Base-by-base conservation (phyloP, 2,888 invertebrate genomes). In the Shargacucullia verbasci region DNA sequence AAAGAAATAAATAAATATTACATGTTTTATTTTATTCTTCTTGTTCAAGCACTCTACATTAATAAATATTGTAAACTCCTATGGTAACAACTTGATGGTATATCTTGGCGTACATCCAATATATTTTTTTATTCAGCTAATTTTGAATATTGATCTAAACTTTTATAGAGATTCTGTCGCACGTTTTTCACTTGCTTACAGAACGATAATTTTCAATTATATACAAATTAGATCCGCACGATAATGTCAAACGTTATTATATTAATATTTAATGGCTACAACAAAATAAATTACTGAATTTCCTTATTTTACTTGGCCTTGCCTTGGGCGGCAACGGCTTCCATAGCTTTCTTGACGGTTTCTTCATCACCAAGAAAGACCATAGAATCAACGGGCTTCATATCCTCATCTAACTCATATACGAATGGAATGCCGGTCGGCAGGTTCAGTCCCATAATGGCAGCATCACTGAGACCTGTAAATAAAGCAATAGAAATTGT, bases 391-490 rank as follows among this genome's bases (percentile, higher is more conserved):
- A 96, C 94, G 0, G 97, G 96, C 70, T 96, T 95, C 84, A 97
- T 91, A 76, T 95, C 86, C 59, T 95, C 95, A 83, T 97, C 96
- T 71, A 97, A 91, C 77, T 97, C 96, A 78, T 97, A 97, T 0
- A 97, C 96, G 79, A 97, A 97, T 44, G 97, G 97, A 81, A 97
- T 97, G 57, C 97, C 97, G 61, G 97, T 97, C 0, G 97, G 97
- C 52, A 97, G 93, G 86, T 97, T 97, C 53, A 97, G 89, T 60
- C 95, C 95, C 95, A 97, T 96, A 46, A 97, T 97, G 56, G 95
- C 95, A 35, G 95, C 95, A 79, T 97, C 96, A 39, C 95, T 95
- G 78, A 97, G 92, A 60, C 94, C 96, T 97, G 76, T 6, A 64
- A 76, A 44, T 33, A 33, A 14, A 9, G 12, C n/a, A 29, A 15